These are phyloP conservation scores for Phalera bucephala DNA, from an alignment of 2,888 invertebrate genomes.

Conservation along the genomic window DNA sequence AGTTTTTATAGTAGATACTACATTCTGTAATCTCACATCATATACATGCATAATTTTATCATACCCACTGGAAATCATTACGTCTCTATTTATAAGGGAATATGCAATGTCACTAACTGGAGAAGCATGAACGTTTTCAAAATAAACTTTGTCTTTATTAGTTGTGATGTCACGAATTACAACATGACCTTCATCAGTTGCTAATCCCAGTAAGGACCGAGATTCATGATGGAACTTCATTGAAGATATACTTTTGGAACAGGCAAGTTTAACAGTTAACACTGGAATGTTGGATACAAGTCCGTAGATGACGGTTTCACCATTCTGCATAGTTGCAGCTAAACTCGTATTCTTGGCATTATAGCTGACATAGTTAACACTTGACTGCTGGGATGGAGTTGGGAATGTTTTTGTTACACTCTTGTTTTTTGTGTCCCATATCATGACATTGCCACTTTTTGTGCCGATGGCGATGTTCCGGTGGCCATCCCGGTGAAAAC, in stretches of 20 bases:
- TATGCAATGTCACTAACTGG: slow-evolving; percentile 82
- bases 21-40: slow-evolving; percentile 75
- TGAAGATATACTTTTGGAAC: slow-evolving; percentile 69
- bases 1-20: slow-evolving; percentile 69
- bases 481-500: slow-evolving; percentile 74
- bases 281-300: slow-evolving; percentile 76
- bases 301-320: slow-evolving; percentile 76
- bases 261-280: slow-evolving; percentile 62
- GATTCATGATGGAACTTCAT: slow-evolving; percentile 78
- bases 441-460: slow-evolving; percentile 70
- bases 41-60: slow-evolving; percentile 83
- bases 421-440: slow-evolving; percentile 78
- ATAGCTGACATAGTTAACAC: slow-evolving; percentile 68
- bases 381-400: slow-evolving; percentile 58
- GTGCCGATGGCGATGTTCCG: slow-evolving; percentile 73
- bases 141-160: slow-evolving; percentile 71
- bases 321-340: slow-evolving; percentile 73
- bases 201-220: slow-evolving; percentile 66
- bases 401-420: slow-evolving; percentile 72
- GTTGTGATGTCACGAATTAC: slow-evolving; percentile 68
- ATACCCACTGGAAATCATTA: slow-evolving; percentile 80
- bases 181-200: slow-evolving; percentile 79
- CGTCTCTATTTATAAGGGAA: slow-evolving; percentile 80
- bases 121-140: slow-evolving; percentile 80
- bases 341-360: slow-evolving; percentile 75